phyloP scores from a whole-genome alignment of 30 jellyfish, hydroid and myxozoan genomes.

The Turritopsis dohrnii region DNA sequence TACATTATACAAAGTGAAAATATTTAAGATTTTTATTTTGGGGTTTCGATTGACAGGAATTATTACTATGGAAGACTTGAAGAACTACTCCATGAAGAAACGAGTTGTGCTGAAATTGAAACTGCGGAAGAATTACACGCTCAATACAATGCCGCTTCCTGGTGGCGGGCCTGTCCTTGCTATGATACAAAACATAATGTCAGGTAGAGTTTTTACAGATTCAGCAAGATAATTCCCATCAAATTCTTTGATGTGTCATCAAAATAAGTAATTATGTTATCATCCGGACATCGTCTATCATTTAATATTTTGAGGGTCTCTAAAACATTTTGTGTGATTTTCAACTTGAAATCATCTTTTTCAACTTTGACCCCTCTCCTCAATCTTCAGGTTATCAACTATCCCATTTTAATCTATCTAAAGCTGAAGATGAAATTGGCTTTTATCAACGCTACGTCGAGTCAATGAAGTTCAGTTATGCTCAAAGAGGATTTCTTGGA shows the following conservation, averaged over 20 bases:
- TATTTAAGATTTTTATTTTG: too few relatives aligned
- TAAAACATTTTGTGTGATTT: too few relatives aligned
- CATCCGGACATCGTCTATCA: too few relatives aligned
- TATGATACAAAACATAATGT: slow-evolving; percentile 63
- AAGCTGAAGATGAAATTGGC: slow-evolving; percentile 25
- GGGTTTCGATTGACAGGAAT: neutral
- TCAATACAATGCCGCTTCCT: slow-evolving; percentile 81
- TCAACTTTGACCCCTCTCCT: too few relatives aligned
- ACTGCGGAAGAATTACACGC: slow-evolving; percentile 28
- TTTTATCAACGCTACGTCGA: slow-evolving; percentile 59
- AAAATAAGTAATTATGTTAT: too few relatives aligned
- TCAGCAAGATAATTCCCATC: neutral
- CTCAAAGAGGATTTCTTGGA: slow-evolving; percentile 69
- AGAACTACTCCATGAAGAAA: slow-evolving; percentile 28
- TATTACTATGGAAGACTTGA: slow-evolving; percentile 42
- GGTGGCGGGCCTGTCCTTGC: slow-evolving; percentile 82
- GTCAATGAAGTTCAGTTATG: slow-evolving; percentile 77
- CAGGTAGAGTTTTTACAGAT: slow-evolving; percentile 35
- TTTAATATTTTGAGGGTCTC: too few relatives aligned
- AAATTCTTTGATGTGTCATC: too few relatives aligned
- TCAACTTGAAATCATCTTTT: too few relatives aligned
- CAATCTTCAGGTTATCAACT: slow-evolving; percentile 62
- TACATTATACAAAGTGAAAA: too few relatives aligned
- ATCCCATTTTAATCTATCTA: slow-evolving; percentile 22
- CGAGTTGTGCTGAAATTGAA: slow-evolving; percentile 12